Base-by-base conservation (phyloP, 2,113 vertebrate species). In the Setophaga kirtlandii region DNA sequence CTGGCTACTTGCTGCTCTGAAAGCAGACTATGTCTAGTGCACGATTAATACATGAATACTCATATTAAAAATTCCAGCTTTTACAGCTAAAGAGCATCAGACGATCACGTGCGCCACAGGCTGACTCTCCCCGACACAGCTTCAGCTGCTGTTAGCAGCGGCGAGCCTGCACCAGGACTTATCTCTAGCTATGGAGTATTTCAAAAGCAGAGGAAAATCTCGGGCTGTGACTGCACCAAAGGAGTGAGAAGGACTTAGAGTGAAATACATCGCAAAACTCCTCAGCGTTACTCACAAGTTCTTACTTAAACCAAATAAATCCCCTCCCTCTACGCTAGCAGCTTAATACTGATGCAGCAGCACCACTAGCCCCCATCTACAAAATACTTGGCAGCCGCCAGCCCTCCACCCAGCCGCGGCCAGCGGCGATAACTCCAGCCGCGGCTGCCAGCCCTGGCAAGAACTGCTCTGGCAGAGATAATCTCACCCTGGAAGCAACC, bases 251-350 rank as follows among this genome's bases (percentile, higher is more conserved):
- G 10, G 18, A 28, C 59, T 76, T 44, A 55, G 35, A 52, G 31
- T 11, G 42, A 70, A 89, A 62, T 8, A 30, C 1, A 69, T 1
- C 2, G 1, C 65, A n/a, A 23, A 90, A 78, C 41, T n/a, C 14
- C 23, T 44, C 39, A 42, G 47, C 2, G 3, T 25, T 63, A 65
- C 15, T 63, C 50, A 55, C 9, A 28, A 78, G 39, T 19, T 37
- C n/a, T 3, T 41, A 28, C 14, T 58, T 44, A 76, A 90, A 77
- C 37, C 4, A 78, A 78, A 22, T 14, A 44, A 50, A 16, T 9
- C 12, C 16, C 22, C 18, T 31, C 30, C 15, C 15, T 37, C 55
- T n/a, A 27, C 0, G 0, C 44, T 22, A 44, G 53, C 44, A 71
- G 58, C 31, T 90, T 27, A 33, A 76, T 2, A 71, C 18, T 12